Percentiles rank a stretch among this genome's conserved stretches.
These are phyloP conservation scores for Apamea anceps DNA, from an alignment of 2,888 invertebrate genomes.

Conservation along the genomic window DNA sequence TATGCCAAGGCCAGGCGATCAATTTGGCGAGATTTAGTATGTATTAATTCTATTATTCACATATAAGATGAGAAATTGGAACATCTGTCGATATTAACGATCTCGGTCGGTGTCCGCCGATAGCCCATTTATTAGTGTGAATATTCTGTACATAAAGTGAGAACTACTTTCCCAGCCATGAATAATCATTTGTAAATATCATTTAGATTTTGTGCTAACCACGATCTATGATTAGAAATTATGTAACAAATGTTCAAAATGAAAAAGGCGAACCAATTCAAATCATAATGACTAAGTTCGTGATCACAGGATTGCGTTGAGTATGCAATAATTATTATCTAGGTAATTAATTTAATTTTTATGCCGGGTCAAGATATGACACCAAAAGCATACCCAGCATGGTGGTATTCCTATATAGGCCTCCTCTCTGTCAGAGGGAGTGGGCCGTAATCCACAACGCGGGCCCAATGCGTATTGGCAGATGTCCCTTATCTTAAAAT, in stretches of 20 bases:
- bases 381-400: not conserved
- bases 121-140: not conserved
- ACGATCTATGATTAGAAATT: not conserved
- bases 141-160: constrained; percentile 11
- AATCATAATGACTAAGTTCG: too few relatives aligned
- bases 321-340: not conserved
- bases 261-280: not conserved
- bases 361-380: not conserved
- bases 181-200: not conserved
- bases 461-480: not conserved
- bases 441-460: not conserved
- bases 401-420: not conserved
- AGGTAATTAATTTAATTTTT: not conserved
- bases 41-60: constrained; percentile 28
- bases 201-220: not conserved
- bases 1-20: constrained; percentile 25
- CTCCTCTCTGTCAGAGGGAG: not conserved
- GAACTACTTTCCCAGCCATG: not conserved
- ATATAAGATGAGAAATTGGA: constrained; percentile 13
- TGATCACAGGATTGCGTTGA: not conserved
- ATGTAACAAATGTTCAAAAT: not conserved
- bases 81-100: constrained; percentile 19
- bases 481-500: not conserved
- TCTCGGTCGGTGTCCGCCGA: not conserved
- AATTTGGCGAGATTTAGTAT: constrained; percentile 8